Evolutionary conservation across 30 jellyfish, hydroid and myxozoan genomes (phyloP), one percentile per base, ranked within the genome.

Genomic region (Cassiopea andromeda): DNA sequence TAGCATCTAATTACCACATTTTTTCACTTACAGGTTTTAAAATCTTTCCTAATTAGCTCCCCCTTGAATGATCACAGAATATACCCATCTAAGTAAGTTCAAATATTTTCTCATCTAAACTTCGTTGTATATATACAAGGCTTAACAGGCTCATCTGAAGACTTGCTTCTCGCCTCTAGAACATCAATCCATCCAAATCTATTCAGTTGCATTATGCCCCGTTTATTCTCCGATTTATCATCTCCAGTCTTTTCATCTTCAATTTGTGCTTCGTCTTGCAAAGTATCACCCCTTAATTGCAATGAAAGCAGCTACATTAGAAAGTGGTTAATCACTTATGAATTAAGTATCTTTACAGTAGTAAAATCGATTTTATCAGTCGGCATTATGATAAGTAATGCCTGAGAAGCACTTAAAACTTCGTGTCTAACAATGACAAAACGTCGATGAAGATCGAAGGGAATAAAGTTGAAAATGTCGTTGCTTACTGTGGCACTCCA

Each of bases 121-220:
- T 80, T 87, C 47, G 94, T 61, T 61, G 90, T 77, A 78, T 87
- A 87, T 18, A 87, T 80, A 45, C 90, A 87, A 1, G 94, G 94
- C 46, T 19, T 82, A 14, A 66, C 44, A 19, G 73, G 58, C 1
- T 61, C 69, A 17, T 75, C 90, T 72, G 48, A 47, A 54, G 86
- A 66, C 38, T 87, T 68, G 45, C 60, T 69, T 77, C 94, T 49
- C 54, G 94, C 94, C 38, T 87, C 94, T 70, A 87, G 73, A 48
- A 87, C 80, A 45, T 87, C 94, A 13, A 78, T 69, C 94, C 94
- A 87, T 69, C 94, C 94, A 45, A 87, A 87, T 69, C 90, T 77
- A 44, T 87, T 87, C 13, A 87, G 61, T 60, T 87, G 94, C 85
- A 79, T 87, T 87, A 87, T 60, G 17, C 87, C 66, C 71, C 85